Conservation (phyloP, 2,797 vertebrate genomes). For the Nothura maculosa region DNA sequence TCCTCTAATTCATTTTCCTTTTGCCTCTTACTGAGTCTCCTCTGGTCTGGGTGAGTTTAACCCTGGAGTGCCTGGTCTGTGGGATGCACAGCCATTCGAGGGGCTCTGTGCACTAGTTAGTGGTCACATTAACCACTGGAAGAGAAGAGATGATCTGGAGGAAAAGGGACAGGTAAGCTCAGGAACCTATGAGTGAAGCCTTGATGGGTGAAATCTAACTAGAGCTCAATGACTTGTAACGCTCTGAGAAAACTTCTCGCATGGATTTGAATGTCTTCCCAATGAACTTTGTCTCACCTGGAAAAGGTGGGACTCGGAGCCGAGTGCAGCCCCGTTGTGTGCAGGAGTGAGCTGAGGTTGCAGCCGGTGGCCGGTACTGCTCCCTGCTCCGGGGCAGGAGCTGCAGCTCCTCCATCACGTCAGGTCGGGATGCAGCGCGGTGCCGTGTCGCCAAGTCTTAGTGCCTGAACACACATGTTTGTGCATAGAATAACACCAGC, state of each 20-base stretch:
- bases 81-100: neutral
- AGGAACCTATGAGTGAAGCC: constrained; percentile 12
- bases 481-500: neutral
- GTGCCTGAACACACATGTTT: neutral
- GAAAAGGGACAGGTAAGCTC: neutral
- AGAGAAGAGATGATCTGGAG: neutral
- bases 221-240: constrained; percentile 68
- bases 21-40: constrained; percentile 56
- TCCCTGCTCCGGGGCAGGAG: constrained; percentile 42
- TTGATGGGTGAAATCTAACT: constrained; percentile 44
- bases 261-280: constrained; percentile 59
- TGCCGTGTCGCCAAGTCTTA: neutral
- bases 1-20: constrained; percentile 74
- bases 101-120: neutral
- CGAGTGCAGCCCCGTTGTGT: neutral
- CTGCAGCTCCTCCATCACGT: constrained; percentile 23
- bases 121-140: neutral
- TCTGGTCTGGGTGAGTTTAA: constrained; percentile 62
- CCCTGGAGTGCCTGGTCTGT: constrained; percentile 28
- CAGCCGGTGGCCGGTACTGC: neutral
- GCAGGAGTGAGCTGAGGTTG: accelerated
- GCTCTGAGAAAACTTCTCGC: constrained; percentile 12
- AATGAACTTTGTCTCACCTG: constrained; percentile 48
- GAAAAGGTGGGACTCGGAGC: constrained; percentile 51
- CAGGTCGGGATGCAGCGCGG: neutral